Evolutionary conservation across 2,113 vertebrate genomes (phyloP).

Genomic region (Bambusicola thoracicus): DNA sequence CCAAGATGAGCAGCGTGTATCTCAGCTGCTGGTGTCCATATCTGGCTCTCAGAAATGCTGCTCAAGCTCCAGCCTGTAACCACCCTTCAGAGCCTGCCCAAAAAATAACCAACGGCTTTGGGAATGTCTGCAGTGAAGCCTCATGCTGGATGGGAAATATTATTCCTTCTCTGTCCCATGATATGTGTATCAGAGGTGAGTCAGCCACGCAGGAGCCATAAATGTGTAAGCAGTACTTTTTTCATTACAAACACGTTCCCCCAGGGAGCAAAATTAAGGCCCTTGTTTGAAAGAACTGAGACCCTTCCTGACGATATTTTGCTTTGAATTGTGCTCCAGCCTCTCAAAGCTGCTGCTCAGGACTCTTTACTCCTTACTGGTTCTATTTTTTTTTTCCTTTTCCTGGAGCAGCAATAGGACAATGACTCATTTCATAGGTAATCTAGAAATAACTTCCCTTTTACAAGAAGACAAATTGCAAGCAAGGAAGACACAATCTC

Average conservation of each 20-base stretch:
- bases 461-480: background rate
- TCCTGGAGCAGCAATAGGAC: background rate
- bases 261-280: background rate
- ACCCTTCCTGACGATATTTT: background rate
- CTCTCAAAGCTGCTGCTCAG: background rate
- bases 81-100: background rate
- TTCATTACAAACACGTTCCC: background rate
- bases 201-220: background rate
- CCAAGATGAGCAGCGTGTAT: background rate
- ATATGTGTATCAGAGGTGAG: background rate
- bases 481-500: background rate
- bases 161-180: background rate
- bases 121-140: background rate
- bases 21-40: background rate
- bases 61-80: background rate
- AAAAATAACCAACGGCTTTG: background rate
- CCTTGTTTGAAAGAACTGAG: background rate
- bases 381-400: background rate
- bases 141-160: background rate
- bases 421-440: background rate
- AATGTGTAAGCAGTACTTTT: background rate
- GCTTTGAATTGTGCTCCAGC: background rate
- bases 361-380: background rate
- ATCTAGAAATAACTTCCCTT: constrained; percentile 10
- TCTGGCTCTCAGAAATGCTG: background rate